These are phyloP conservation scores for Indicator indicator DNA, from an alignment of 2,113 vertebrate species.

Conservation along the genomic window DNA sequence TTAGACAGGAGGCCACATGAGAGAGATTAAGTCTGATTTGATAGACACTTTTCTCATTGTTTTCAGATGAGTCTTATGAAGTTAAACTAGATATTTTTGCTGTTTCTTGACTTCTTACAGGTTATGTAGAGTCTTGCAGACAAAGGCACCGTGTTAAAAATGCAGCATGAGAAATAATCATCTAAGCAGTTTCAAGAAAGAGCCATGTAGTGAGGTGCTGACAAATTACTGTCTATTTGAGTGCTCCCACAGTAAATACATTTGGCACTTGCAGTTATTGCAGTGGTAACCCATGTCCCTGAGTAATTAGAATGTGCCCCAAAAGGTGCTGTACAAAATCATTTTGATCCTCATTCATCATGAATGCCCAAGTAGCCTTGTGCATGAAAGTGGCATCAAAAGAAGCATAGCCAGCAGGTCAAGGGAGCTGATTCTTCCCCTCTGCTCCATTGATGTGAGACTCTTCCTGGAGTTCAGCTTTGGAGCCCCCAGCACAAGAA, in stretches of 20 bases:
- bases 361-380: neutral
- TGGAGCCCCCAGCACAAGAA: no score
- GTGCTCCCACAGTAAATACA: neutral
- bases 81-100: neutral
- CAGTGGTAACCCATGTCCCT: neutral
- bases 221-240: neutral
- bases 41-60: neutral
- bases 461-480: no score
- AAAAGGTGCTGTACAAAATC: neutral
- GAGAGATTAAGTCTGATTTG: neutral
- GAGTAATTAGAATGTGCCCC: neutral
- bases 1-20: neutral
- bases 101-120: neutral
- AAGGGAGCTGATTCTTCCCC: no score
- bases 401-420: no score
- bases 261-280: neutral
- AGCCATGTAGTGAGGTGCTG: neutral
- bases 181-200: neutral
- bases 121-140: neutral
- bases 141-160: neutral
- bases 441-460: no score
- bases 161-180: neutral
- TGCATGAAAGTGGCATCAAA: neutral
- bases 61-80: neutral
- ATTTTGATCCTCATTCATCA: constrained; percentile 1